These are phyloP conservation scores for Stomatorhinus walkeri DNA, from an alignment of 2,797 vertebrate genomes.

Conservation along the genomic window DNA sequence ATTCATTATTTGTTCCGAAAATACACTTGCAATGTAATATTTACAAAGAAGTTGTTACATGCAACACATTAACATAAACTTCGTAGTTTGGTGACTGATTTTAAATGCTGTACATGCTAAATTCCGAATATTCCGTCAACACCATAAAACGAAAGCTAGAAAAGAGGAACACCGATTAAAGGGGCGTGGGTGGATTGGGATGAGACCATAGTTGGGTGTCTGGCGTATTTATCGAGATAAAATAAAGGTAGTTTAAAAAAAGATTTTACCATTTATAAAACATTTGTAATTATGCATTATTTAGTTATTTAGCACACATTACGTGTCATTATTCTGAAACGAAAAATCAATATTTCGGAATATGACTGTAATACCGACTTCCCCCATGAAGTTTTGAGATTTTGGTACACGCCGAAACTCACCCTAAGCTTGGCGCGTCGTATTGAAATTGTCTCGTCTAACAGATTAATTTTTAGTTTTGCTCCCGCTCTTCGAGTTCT, in stretches of 20 bases:
- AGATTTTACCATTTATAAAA: neutral
- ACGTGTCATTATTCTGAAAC: neutral
- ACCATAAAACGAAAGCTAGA: neutral
- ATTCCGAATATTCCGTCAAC: neutral
- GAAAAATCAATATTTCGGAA: neutral
- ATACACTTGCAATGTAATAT: neutral
- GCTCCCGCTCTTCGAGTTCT: neutral
- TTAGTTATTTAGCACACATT: neutral
- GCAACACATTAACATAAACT: neutral
- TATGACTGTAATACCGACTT: neutral
- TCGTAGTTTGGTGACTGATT: neutral
- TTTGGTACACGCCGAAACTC: slow-evolving; percentile 16
- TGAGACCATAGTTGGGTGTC: neutral
- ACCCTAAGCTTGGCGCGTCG: slow-evolving; percentile 24
- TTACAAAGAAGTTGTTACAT: neutral
- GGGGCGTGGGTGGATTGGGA: neutral
- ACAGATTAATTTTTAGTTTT: neutral
- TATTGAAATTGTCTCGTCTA: slow-evolving; percentile 19
- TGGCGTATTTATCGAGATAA: neutral
- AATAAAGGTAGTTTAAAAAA: neutral
- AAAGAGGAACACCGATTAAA: neutral
- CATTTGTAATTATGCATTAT: neutral
- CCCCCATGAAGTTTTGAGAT: neutral
- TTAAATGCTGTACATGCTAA: neutral
- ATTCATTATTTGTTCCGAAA: neutral